Base-by-base conservation (phyloP, 2,797 vertebrate species). In the Protosalanx chinensis region DNA sequence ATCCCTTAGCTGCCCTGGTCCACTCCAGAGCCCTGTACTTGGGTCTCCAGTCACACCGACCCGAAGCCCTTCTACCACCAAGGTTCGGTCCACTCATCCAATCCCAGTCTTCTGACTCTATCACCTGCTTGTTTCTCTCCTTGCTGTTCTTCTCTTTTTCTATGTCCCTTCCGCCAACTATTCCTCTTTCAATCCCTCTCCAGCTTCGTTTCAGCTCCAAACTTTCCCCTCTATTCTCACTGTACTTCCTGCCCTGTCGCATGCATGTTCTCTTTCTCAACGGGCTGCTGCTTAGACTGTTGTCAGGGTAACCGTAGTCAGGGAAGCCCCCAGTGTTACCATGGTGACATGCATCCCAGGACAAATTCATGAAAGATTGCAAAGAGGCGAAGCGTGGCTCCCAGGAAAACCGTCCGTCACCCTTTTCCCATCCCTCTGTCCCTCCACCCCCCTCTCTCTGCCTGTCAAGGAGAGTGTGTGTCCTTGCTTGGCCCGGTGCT, bases 181-280 rank as follows among this genome's bases (percentile, higher is more conserved):
- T 72, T 18, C 67, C 72, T 33, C 73, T 81, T 68, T 81, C 84
- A 23, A 72, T 77, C 69, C 82, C 82, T 68, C 83, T 81, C 78
- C 81, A 82, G 72, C 78, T 79, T 64, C 84, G 81, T 41, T 66
- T 60, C 69, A 72, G 72, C 56, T 82, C 81, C 30, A 85, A 79
- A 85, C 87, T 82, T 68, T 85, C 93, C 85, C 90, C 90, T 86
- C 93, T 93, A 82, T 82, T 87, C 73, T 89, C 87, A 88, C 92
- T 89, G 81, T 83, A 84, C 73, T 85, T 86, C 74, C 82, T 86
- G 83, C 91, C 78, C 89, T 91, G 92, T 80, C 91, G 92, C 87
- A 84, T 77, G 81, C 81, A 61, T 84, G 85, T 86, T 86, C 86
- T 81, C 83, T 90, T 92, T 81, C 86, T 93, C 78, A 77, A 84